A percentile compares a stretch with the other conserved stretches of the same genome.
phyloP scores from a whole-genome alignment of 2,113 vertebrate genomes.

The Pimephales promelas region DNA sequence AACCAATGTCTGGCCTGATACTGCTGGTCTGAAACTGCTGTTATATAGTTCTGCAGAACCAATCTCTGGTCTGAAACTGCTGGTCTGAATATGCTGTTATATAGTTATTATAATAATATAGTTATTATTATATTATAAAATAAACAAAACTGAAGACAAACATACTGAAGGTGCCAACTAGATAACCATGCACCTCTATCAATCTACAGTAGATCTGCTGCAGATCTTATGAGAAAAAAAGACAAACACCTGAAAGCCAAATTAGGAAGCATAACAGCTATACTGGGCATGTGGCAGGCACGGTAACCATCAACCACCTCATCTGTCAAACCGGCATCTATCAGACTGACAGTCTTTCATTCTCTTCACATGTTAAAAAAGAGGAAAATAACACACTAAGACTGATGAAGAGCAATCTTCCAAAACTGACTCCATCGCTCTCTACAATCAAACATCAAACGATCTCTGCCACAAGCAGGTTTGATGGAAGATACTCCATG shows the following conservation, averaged over 20 bases:
- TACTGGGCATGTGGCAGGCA: not conserved
- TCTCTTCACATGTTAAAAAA: conserved; percentile 16
- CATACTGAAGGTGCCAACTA: not conserved
- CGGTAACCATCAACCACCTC: conserved; percentile 14
- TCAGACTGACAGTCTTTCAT: conserved; percentile 35
- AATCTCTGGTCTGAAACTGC: too few relatives aligned
- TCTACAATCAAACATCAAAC: conserved; percentile 14
- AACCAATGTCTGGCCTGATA: too few relatives aligned
- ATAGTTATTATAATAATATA: too few relatives aligned
- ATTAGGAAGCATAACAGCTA: conserved; percentile 6
- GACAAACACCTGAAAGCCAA: not conserved
- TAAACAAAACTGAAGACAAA: not conserved
- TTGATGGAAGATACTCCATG: conserved; percentile 23
- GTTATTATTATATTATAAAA: too few relatives aligned
- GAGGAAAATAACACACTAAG: conserved; percentile 34
- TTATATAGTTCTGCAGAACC: too few relatives aligned
- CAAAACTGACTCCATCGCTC: conserved; percentile 15
- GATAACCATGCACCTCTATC: conserved; percentile 9
- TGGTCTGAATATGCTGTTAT: too few relatives aligned
- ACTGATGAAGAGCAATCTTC: conserved; percentile 34
- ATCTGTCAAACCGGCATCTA: conserved; percentile 25
- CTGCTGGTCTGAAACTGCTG: too few relatives aligned
- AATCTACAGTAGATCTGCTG: not conserved
- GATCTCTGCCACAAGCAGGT: not conserved
- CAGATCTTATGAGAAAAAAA: not conserved